Conservation (phyloP, 2,113 vertebrate genomes). For the Bombycilla garrulus region DNA sequence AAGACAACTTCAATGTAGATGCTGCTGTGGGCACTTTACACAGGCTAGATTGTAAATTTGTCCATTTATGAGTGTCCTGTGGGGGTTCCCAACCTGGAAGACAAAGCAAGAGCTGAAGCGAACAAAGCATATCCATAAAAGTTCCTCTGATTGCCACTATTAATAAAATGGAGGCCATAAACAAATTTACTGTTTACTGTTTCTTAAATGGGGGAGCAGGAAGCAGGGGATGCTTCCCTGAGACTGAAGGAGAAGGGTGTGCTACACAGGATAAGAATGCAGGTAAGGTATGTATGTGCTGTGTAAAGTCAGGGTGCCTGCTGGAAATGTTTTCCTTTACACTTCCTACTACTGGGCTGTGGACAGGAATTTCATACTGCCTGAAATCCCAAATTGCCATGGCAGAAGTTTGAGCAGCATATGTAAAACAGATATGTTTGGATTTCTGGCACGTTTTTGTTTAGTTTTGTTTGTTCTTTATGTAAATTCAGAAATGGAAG, state of each 20-base stretch:
- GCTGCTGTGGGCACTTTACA: constrained; percentile 65
- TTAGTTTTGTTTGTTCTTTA: neutral
- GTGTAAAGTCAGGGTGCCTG: neutral
- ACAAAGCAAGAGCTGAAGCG: constrained; percentile 47
- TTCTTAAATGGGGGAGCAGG: constrained; percentile 3
- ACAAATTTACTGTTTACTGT: constrained; percentile 42
- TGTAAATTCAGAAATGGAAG: neutral
- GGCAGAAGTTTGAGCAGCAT: neutral
- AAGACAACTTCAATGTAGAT: constrained; percentile 62
- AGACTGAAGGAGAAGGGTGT: neutral
- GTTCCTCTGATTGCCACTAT: constrained; percentile 44
- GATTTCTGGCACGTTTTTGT: neutral
- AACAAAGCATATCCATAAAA: constrained; percentile 67
- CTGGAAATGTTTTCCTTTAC: neutral
- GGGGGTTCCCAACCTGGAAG: constrained; percentile 57
- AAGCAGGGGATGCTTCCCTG: neutral
- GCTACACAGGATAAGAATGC: neutral
- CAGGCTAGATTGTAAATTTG: constrained; percentile 72
- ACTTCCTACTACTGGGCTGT: neutral
- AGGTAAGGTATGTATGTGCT: neutral
- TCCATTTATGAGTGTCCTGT: constrained; percentile 69
- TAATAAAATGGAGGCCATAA: constrained; percentile 65
- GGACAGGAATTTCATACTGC: neutral
- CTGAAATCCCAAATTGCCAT: neutral
- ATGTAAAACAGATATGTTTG: neutral